Evolutionary conservation across 2,113 vertebrate species (phyloP), one percentile per base, ranked within the genome.

Genomic region (Heterotis niloticus): DNA sequence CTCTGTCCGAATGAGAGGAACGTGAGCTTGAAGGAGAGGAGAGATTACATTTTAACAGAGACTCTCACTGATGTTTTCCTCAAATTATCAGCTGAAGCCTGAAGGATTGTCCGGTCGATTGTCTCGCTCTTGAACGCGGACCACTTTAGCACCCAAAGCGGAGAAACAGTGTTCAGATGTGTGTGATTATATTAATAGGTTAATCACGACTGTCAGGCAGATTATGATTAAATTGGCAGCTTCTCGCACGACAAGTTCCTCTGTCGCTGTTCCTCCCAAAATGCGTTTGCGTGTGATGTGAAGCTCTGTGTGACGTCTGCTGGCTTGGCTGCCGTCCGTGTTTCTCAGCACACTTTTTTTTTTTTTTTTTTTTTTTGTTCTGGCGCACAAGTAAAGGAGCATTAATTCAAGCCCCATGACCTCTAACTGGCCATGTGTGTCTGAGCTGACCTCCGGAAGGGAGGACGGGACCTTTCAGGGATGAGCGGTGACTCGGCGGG

Each of bases 371-470:
- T 20, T 4, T 44, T 44, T 44, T 44, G 2, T 44, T 24, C 64
- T 67, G 76, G 52, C 10, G 18, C 60, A 23, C 65, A 64, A 72
- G 18, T 75, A 10, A 64, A 82, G 17, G 67, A 67, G 85, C 77
- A 82, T 86, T 81, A 86, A 80, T 79, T 81, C 76, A 88, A 87
- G 84, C 84, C 86, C 74, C 67, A 81, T 77, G 84, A 84, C 44
- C 70, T 72, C 70, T 54, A 44, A 10, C 7, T 70, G 24, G 20
- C 5, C 10, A 26, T 54, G 28, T 79, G 44, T 71, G 60, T 14
- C 20, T 62, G 3, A 14, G 60, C 60, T 13, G 60, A 62, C 20
- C 70, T 78, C 64, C 57, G 76, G 7, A 17, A 17, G n/a, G 78
- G 28, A 70, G 52, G 79, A 12, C 9, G 4, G 29, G 65, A 75